Conservation (phyloP, 2,888 invertebrate genomes). For the Rotaria magnacalcarata region DNA sequence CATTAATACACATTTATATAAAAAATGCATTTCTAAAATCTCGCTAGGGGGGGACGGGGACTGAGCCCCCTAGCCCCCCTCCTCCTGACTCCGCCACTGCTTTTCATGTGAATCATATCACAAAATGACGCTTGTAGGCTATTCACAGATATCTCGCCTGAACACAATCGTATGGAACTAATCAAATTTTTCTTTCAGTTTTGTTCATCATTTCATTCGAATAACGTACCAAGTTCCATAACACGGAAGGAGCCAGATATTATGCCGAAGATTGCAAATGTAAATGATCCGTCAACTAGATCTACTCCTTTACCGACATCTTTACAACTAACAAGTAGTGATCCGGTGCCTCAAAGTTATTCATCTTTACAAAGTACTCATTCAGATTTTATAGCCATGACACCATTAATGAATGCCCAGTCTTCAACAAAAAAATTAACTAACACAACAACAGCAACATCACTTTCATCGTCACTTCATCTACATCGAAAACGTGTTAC, state of each 20-base stretch:
- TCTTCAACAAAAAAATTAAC: background rate
- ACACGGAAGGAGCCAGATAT: background rate
- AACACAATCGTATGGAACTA: background rate
- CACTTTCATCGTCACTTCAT: background rate
- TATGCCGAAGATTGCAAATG: background rate
- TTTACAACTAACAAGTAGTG: background rate
- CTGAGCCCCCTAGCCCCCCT: too few species aligned
- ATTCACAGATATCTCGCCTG: too few species aligned
- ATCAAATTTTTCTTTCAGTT: background rate
- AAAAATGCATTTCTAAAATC: too few species aligned
- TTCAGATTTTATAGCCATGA: background rate
- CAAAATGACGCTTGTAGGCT: too few species aligned
- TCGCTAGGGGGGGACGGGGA: too few species aligned
- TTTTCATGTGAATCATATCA: too few species aligned
- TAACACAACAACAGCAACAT: background rate
- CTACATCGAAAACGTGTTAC: background rate
- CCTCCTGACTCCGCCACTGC: too few species aligned
- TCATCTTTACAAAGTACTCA: background rate
- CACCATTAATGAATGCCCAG: background rate
- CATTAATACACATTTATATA: too few species aligned
- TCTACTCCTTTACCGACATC: background rate
- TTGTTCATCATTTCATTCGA: slow-evolving; percentile 7
- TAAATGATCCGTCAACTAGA: background rate
- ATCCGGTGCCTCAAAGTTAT: background rate
- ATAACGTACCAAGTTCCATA: background rate